Base-by-base conservation (phyloP, 1,140 invertebrate species). In the Theocolax elegans region DNA sequence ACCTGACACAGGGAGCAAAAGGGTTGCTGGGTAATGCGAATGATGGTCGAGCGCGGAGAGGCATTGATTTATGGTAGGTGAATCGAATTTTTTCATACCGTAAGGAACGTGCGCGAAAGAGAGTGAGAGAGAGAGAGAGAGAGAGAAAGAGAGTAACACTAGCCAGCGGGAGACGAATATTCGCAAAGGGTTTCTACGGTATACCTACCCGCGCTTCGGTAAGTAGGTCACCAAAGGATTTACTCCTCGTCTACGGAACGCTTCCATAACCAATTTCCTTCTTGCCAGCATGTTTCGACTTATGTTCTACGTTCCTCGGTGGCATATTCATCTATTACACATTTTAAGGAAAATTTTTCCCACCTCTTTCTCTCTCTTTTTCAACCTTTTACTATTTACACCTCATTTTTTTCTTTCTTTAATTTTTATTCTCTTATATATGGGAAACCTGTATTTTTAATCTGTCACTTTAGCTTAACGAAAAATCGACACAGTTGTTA, bases 1-100 rank as follows among this genome's bases (percentile, higher is more conserved):
- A 35, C 31, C 31, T 35, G 42, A 44, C 46, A 3, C 44, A n/a
- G n/a, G 42, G 56, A 40, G 31, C 64, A 29, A 78, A 78, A 78
- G 78, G 75, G 75, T 74, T 75, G 70, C 29, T 1, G 13, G 64
- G n/a, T 9, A n/a, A 17, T n/a, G 17, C 35, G 17, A 58, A 25
- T 31, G 40, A 69, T 54, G 70, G 72, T 72, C 72, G 58, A 58
- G 66, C 31, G 48, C 31, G 60, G 44, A 27, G 54, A 29, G 31
- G 49, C 68, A 49, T 72, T 82, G 81, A 83, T 83, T 83, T 81
- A 83, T 83, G 78, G 66, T 72, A 42, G 40, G 78, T 73, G 74
- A 81, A 80, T 80, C 77, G 78, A 80, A 80, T 81, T 81, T 80
- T 80, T 80, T 77, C 74, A 53, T 48, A 13, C 49, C 21, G n/a